These are phyloP conservation scores for Ifrita kowaldi DNA, from an alignment of 2,113 vertebrate species.

Conservation along the genomic window DNA sequence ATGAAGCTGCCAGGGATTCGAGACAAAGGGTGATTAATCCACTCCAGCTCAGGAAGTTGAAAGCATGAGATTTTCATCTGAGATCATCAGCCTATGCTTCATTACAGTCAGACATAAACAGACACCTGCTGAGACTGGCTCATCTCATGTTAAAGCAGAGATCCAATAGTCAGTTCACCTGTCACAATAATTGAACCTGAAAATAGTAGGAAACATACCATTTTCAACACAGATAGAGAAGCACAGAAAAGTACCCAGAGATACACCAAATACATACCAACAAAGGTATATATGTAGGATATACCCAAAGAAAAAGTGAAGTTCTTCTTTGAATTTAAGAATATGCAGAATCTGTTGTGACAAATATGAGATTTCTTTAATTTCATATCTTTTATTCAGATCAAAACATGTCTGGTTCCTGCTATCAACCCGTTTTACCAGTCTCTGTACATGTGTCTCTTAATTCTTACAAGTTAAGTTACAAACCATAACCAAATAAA, in stretches of 20 bases:
- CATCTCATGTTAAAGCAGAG: neutral
- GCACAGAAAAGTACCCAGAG: neutral
- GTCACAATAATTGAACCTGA: neutral
- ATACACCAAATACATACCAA: neutral
- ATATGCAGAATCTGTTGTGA: neutral
- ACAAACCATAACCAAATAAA: neutral
- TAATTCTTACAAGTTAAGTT: neutral
- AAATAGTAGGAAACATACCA: neutral
- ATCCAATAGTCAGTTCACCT: neutral
- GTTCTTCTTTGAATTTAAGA: neutral
- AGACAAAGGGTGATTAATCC: neutral
- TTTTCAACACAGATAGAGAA: neutral
- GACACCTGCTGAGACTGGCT: constrained; percentile 49
- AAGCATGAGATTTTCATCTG: neutral
- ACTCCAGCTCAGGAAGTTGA: neutral
- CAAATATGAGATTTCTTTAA: neutral
- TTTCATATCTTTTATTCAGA: neutral
- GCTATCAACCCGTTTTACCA: neutral
- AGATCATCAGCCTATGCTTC: constrained; percentile 30
- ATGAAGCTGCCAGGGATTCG: neutral
- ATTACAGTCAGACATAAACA: constrained; percentile 22
- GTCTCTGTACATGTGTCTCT: neutral
- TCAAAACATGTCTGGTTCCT: neutral
- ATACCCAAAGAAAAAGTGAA: neutral
- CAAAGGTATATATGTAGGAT: neutral